Evolutionary conservation across 1,140 invertebrate species (phyloP).

Genomic region (Caenorhabditis latens): DNA sequence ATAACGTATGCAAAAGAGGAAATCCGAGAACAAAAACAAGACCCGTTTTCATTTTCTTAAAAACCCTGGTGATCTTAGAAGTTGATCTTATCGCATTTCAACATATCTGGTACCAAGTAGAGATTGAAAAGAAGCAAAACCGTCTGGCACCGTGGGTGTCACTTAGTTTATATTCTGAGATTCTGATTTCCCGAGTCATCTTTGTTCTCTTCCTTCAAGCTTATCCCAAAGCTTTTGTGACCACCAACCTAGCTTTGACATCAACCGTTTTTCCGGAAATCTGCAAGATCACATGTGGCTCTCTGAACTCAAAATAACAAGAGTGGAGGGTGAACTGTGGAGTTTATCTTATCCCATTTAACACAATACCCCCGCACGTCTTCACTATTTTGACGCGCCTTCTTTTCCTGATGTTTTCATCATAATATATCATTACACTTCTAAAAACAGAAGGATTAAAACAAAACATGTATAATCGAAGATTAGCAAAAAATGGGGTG

Average conservation of each 20-base stretch:
- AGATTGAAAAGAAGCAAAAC: too few relatives aligned
- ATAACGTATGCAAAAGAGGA: not conserved
- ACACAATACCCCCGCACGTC: not conserved
- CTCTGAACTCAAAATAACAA: not conserved
- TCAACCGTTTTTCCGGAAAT: not conserved
- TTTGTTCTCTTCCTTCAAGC: not conserved
- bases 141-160: conserved; percentile 48
- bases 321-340: too few relatives aligned
- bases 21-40: not conserved
- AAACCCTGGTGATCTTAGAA: conserved; percentile 8
- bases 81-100: not conserved
- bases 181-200: not conserved
- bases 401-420: not conserved
- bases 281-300: not conserved
- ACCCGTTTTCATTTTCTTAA: not conserved
- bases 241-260: conserved; percentile 20
- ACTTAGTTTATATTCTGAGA: not conserved
- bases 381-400: not conserved
- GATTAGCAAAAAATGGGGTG: not conserved
- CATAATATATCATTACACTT: not conserved
- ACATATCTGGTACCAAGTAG: not conserved
- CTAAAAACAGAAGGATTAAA: conserved; percentile 48
- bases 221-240: conserved; percentile 24
- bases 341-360: not conserved
- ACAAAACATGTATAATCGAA: conserved; percentile 35